Evolutionary conservation across 2,797 vertebrate genomes (phyloP).

Genomic region (Saguinus oedipus): DNA sequence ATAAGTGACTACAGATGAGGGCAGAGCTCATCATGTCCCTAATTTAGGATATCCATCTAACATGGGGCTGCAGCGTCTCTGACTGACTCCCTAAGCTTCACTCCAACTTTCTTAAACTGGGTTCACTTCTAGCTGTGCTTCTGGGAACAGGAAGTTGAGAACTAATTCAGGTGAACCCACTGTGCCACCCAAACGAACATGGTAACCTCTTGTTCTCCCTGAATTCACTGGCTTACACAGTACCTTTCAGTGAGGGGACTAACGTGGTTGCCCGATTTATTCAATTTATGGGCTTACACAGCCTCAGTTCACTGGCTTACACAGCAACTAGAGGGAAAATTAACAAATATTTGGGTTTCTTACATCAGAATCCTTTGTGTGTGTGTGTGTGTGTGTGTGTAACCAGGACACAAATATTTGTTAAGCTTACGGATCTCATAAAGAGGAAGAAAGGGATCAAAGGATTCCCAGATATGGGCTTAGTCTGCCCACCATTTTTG

Average conservation of each 20-base stretch:
- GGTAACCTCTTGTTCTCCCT: neutral
- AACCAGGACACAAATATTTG: neutral
- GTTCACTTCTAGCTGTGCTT: neutral
- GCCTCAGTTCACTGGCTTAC: neutral
- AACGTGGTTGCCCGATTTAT: neutral
- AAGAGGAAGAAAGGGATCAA: slow-evolving; percentile 3
- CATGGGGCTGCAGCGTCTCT: neutral
- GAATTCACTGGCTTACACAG: neutral
- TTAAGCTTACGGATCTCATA: slow-evolving; percentile 13
- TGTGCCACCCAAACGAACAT: neutral
- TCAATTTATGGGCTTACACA: neutral
- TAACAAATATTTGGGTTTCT: neutral
- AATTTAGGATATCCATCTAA: neutral
- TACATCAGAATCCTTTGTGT: neutral
- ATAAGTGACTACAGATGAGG: neutral
- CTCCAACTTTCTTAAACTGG: neutral
- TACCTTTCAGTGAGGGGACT: neutral
- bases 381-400: neutral
- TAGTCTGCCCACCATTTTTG: neutral
- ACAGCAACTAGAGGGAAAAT: neutral
- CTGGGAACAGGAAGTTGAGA: neutral
- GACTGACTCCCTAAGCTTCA: neutral
- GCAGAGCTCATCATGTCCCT: neutral
- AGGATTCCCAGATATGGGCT: neutral
- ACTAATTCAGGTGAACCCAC: neutral